A percentile compares a stretch with the other conserved stretches of the same genome.
Evolutionary conservation across 35 echinoderm and acorn worm genomes (phyloP).

Genomic region (Eucidaris tribuloides): DNA sequence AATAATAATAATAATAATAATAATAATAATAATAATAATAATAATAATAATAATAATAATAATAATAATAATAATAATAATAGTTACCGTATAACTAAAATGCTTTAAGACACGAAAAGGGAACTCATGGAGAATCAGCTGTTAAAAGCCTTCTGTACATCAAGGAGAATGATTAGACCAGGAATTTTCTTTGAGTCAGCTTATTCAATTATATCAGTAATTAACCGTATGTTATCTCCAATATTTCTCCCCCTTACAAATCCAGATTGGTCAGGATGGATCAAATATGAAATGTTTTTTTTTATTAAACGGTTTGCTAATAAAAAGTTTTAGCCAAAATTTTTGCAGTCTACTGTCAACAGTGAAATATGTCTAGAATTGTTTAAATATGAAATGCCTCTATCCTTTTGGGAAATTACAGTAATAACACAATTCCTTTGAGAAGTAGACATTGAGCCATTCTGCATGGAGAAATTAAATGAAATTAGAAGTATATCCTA

Average conservation of each 20-base stretch:
- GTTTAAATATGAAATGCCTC: not conserved
- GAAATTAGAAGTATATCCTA: not conserved
- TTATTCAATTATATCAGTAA: not conserved
- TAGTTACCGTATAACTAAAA: not conserved
- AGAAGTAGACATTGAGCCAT: no score
- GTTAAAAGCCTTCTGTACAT: no score
- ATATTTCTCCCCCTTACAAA: no score
- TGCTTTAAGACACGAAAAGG: not conserved
- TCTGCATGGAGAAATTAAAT: no score
- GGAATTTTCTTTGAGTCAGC: not conserved
- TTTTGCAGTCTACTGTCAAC: not conserved
- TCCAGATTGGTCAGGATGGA: not conserved
- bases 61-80: not conserved
- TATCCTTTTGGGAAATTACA: not conserved
- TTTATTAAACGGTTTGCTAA: not conserved
- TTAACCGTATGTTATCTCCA: not conserved
- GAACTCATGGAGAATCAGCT: no score
- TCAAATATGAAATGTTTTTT: not conserved
- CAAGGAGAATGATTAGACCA: not conserved
- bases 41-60: no score
- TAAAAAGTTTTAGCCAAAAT: not conserved
- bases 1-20: no score
- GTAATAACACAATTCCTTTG: not conserved
- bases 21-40: no score
- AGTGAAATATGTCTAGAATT: not conserved